These are phyloP conservation scores for Caenorhabditis zanzibari DNA, from an alignment of 2,888 invertebrate genomes.

Conservation along the genomic window DNA sequence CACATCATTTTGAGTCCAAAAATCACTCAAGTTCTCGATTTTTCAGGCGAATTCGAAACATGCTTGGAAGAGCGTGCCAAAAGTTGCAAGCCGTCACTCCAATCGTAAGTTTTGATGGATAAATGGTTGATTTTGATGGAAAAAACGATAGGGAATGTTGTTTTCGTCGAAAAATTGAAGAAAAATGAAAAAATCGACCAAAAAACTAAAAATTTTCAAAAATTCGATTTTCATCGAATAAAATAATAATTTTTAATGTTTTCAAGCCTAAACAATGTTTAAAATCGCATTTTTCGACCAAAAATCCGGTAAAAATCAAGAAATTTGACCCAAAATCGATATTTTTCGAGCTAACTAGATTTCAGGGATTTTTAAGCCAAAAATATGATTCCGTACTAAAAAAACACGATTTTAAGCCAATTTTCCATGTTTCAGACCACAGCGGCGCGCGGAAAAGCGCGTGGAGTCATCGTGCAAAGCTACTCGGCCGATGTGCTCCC, in stretches of 20 bases:
- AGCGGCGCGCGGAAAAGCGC: slow-evolving; percentile 69
- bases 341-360: too few relatives aligned
- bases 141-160: background rate
- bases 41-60: slow-evolving; percentile 35
- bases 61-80: slow-evolving; percentile 63
- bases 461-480: slow-evolving; percentile 73
- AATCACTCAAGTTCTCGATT: background rate
- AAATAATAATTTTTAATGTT: too few relatives aligned
- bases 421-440: slow-evolving; percentile 49
- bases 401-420: background rate
- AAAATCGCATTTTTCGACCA: background rate
- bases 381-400: background rate
- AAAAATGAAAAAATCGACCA: background rate
- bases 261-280: background rate
- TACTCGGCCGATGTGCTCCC: slow-evolving; percentile 73
- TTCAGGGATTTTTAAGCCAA: too few relatives aligned
- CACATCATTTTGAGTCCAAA: background rate
- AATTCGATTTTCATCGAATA: background rate
- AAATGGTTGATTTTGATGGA: background rate
- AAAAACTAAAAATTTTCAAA: background rate
- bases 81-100: slow-evolving; percentile 59
- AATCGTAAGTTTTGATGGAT: slow-evolving; percentile 28
- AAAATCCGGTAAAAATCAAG: background rate
- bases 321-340: background rate
- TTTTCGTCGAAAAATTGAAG: background rate